These are phyloP conservation scores for Eurypyga helias DNA, from an alignment of 2,113 vertebrate species.

Conservation along the genomic window DNA sequence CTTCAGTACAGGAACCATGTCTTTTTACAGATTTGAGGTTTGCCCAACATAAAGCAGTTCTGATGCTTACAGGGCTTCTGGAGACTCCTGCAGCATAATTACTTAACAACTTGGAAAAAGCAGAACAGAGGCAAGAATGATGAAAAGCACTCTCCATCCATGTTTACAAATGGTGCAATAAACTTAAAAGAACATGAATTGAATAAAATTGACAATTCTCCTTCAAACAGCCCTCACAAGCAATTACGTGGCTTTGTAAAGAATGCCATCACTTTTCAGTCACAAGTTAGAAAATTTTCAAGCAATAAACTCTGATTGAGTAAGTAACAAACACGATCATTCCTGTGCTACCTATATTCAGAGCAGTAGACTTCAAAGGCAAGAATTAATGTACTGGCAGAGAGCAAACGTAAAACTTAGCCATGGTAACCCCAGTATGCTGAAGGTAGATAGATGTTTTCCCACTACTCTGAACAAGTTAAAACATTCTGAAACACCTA, in stretches of 20 bases:
- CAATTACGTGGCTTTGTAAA: background rate
- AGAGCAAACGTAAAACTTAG: background rate
- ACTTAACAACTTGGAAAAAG: background rate
- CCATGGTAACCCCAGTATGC: background rate
- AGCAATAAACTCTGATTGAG: background rate
- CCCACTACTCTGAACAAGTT: background rate
- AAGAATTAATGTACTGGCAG: background rate
- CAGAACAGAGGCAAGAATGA: background rate
- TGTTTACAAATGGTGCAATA: background rate
- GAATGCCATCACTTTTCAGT: background rate
- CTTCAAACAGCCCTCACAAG: background rate
- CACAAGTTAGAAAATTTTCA: background rate
- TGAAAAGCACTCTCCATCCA: background rate
- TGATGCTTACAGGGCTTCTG: background rate
- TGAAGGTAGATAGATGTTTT: accelerated
- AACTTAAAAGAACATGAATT: background rate
- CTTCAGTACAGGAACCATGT: background rate
- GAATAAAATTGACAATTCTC: background rate
- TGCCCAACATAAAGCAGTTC: background rate
- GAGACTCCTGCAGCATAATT: background rate
- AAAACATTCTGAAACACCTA: background rate
- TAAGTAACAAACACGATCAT: background rate
- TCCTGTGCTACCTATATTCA: background rate
- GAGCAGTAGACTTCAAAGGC: background rate
- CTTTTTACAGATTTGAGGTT: background rate